Evolutionary conservation across 2,797 vertebrate genomes (phyloP), one percentile per base, ranked within the genome.

Genomic region (Melopsittacus undulatus): DNA sequence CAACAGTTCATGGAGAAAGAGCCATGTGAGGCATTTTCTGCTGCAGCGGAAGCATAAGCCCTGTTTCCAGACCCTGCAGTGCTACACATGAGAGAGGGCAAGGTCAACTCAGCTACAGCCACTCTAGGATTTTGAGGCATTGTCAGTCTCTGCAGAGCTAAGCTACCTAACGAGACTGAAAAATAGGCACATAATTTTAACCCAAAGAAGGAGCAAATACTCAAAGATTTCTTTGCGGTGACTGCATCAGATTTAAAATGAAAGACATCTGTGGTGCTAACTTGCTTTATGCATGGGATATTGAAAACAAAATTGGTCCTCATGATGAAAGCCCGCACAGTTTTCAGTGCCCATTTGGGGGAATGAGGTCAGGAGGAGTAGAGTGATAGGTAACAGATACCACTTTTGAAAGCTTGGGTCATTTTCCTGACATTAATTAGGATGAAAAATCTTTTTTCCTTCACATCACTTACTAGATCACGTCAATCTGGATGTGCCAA

Each of bases 391-490:
- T 24, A 56, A 38, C 23, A 87, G 49, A 75, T 24, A 56, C 8
- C 38, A 21, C 20, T 74, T 85, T 77, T 63, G 59, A 82, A 87
- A 80, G 11, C 10, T 8, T 80, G 20, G 10, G 20, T 77, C 18
- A 77, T 51, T 92, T 87, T 91, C 73, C 59, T 85, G 42, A 52
- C n/a, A 61, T 42, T 83, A 80, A 94, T 80, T 85, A 85, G 64
- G 56, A 67, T n/a, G 15, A 87, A 83, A 72, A 56, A 10, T 11
- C 6, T 22, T 52, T 43, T 84, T 68, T 49, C 67, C 81, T 67
- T 82, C 57, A 42, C 13, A 75, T 32, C 38, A 77, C 9, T 26
- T 88, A 85, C 79, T 51, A 77, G 22, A 80, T 13, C 62, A 51
- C 2, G 1, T 76, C 5, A 22, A 92, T 92, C 34, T 63, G 24